phyloP scores from a whole-genome alignment of 2,113 vertebrate species.

The Hyperopisus bebe region DNA sequence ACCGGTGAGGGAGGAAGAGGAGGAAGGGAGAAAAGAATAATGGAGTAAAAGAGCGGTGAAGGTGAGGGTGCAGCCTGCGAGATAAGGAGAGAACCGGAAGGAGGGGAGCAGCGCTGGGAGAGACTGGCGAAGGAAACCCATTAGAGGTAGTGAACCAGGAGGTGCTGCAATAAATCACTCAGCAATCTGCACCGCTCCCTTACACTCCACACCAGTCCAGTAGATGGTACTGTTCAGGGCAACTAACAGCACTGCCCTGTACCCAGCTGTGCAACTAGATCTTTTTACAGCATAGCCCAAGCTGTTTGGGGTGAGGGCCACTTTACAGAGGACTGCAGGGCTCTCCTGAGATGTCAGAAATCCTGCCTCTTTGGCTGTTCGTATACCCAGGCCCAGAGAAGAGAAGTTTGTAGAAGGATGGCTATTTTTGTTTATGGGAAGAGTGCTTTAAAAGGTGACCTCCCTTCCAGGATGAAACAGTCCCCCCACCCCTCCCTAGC shows the following conservation, averaged over 20 bases:
- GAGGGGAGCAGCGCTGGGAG: background rate
- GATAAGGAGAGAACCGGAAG: background rate
- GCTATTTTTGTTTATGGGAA: background rate
- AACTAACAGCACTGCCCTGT: background rate
- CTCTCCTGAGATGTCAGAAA: background rate
- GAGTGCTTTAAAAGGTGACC: background rate
- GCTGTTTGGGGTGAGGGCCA: background rate
- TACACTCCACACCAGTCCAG: background rate
- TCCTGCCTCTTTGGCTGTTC: background rate
- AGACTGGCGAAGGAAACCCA: background rate
- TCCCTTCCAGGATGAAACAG: background rate
- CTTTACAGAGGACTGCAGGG: background rate
- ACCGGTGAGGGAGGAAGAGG: background rate
- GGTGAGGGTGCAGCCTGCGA: background rate
- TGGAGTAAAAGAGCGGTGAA: background rate
- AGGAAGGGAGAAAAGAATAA: background rate
- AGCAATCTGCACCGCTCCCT: background rate
- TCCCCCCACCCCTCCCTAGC: background rate
- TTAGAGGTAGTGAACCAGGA: background rate
- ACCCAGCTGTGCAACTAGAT: background rate
- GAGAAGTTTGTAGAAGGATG: background rate
- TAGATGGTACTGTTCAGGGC: background rate
- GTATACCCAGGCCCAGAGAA: background rate
- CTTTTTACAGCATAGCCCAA: background rate
- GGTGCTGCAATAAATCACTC: background rate